phyloP scores from a whole-genome alignment of 2,113 vertebrate species.

The Micronycteris hirsuta region DNA sequence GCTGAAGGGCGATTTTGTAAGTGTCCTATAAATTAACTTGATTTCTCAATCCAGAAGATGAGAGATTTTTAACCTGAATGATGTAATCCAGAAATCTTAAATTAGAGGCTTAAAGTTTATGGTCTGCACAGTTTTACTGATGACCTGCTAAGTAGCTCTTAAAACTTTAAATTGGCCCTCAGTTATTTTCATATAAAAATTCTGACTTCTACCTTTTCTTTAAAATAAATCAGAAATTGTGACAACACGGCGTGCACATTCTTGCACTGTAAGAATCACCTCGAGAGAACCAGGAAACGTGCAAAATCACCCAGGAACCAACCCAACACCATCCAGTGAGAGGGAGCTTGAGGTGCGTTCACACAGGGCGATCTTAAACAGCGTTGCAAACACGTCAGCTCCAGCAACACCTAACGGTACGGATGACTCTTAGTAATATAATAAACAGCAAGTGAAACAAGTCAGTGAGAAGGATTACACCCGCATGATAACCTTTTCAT shows the following conservation, averaged over 20 bases:
- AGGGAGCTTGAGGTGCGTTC: too few relatives aligned
- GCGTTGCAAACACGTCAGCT: background rate
- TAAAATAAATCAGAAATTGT: background rate
- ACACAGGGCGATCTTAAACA: background rate
- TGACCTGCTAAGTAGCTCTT: background rate
- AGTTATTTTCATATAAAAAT: constrained; percentile 28
- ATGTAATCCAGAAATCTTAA: background rate
- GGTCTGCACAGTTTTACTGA: background rate
- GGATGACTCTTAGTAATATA: background rate
- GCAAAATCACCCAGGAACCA: background rate
- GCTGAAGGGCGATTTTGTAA: background rate
- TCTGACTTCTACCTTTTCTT: background rate
- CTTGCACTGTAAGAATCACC: background rate
- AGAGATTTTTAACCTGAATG: background rate
- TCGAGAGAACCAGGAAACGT: background rate
- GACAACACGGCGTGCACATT: background rate
- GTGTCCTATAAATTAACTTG: background rate
- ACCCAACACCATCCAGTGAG: background rate
- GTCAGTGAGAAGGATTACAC: background rate
- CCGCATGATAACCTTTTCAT: background rate
- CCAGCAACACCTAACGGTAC: background rate
- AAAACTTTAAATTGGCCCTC: background rate
- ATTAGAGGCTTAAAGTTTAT: background rate
- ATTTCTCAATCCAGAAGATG: background rate
- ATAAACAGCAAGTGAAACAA: background rate